A percentile compares a stretch with the other conserved stretches of the same genome.
These are phyloP conservation scores for Autographa pulchrina DNA, from an alignment of 2,888 invertebrate genomes.

Conservation along the genomic window DNA sequence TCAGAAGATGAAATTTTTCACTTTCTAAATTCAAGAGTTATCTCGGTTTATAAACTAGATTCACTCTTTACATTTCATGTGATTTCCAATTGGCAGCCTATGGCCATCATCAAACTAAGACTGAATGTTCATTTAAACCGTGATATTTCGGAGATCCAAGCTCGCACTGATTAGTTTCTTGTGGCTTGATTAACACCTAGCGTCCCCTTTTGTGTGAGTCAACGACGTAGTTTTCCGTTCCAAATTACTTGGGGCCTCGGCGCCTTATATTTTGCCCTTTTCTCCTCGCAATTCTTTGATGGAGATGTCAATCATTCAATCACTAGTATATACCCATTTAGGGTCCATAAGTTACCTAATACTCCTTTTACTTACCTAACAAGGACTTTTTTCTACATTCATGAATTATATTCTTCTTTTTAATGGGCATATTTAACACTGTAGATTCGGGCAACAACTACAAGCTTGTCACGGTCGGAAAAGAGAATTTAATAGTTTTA, in stretches of 20 bases:
- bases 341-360: too few relatives aligned
- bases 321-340: neutral
- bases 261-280: neutral
- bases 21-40: too few relatives aligned
- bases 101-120: neutral
- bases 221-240: neutral
- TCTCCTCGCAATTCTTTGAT: neutral
- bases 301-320: constrained; percentile 1
- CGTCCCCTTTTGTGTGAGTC: neutral
- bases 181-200: constrained; percentile 3
- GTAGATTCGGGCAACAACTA: too few relatives aligned
- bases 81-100: neutral
- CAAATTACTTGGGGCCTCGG: neutral
- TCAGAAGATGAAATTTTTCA: too few relatives aligned
- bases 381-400: too few relatives aligned
- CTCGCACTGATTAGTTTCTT: neutral
- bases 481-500: too few relatives aligned
- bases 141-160: neutral
- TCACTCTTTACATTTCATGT: too few relatives aligned
- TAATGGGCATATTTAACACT: too few relatives aligned
- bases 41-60: too few relatives aligned
- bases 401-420: too few relatives aligned
- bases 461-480: too few relatives aligned
- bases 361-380: too few relatives aligned
- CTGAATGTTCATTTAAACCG: neutral